phyloP scores from a whole-genome alignment of 2,113 vertebrate genomes.

The Lamprologus speciosus region DNA sequence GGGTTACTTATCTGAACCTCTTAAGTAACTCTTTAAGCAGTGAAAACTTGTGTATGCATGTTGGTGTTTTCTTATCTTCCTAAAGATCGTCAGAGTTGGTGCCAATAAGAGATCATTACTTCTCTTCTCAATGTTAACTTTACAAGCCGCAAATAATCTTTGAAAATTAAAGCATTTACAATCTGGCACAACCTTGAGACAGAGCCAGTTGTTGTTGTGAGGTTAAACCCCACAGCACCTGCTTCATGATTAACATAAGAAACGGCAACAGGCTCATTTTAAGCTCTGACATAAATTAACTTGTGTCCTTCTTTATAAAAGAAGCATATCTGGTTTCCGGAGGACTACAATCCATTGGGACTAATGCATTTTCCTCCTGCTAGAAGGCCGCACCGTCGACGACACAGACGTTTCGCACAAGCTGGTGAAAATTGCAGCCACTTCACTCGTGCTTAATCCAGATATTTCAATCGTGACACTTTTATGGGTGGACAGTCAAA shows the following conservation, averaged over 20 bases:
- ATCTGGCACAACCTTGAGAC: background rate
- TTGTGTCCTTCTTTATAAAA: conserved; percentile 62
- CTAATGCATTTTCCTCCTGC: conserved; percentile 75
- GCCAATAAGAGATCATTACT: conserved; percentile 1
- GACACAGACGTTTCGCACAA: conserved; percentile 47
- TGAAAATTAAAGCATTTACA: background rate
- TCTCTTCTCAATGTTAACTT: background rate
- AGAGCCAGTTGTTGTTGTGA: background rate
- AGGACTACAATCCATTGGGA: conserved; percentile 3
- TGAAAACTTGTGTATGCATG: conserved; percentile 20
- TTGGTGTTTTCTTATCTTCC: background rate
- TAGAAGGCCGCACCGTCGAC: background rate
- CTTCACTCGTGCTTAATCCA: conserved; percentile 56
- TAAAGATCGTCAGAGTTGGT: background rate
- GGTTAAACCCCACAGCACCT: conserved; percentile 48
- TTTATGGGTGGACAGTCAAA: conserved; percentile 68
- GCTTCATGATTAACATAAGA: conserved; percentile 58
- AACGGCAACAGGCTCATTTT: conserved; percentile 52
- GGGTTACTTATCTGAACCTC: background rate
- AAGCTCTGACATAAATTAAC: conserved; percentile 68
- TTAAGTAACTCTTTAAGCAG: background rate
- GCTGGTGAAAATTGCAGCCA: conserved; percentile 50
- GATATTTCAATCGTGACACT: conserved; percentile 70
- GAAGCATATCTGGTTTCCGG: conserved; percentile 65
- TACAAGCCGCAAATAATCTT: background rate